Conservation (phyloP, 2,888 invertebrate species). For the Drosophila cyrtoloma region DNA sequence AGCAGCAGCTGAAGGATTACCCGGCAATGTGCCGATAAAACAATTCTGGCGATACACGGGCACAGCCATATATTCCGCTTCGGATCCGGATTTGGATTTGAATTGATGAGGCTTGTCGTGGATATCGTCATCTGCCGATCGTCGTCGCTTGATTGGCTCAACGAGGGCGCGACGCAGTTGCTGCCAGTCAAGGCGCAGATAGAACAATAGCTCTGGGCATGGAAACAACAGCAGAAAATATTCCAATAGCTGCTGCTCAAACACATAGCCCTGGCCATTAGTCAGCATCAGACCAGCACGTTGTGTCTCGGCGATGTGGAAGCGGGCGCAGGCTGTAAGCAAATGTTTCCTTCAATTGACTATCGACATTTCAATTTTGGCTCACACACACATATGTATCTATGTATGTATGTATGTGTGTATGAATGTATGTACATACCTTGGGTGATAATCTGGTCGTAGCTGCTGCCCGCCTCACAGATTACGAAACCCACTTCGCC, state of each 20-base stretch:
- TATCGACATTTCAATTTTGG: not conserved
- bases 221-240: constrained; percentile 82
- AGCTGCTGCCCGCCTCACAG: constrained; percentile 58
- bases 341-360: not conserved
- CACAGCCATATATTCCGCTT: constrained; percentile 50
- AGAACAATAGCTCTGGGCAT: constrained; percentile 76
- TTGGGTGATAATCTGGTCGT: constrained; percentile 72
- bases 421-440: constrained; percentile 50
- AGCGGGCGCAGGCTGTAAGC: constrained; percentile 39
- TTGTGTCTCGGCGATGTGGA: constrained; percentile 62
- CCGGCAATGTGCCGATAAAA: constrained; percentile 77
- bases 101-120: not conserved
- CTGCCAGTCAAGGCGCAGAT: constrained; percentile 72
- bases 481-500: constrained; percentile 51
- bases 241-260: constrained; percentile 77
- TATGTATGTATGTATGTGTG: not conserved
- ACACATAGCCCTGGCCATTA: constrained; percentile 74
- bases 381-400: constrained; percentile 11
- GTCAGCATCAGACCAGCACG: constrained; percentile 71
- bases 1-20: not conserved
- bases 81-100: not conserved
- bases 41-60: constrained; percentile 83
- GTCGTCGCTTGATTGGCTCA: constrained; percentile 34
- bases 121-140: constrained; percentile 7
- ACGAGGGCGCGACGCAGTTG: constrained; percentile 46